Evolutionary conservation across 2,888 invertebrate genomes (phyloP), one percentile per base, ranked within the genome.

Genomic region (Ceramica pisi): DNA sequence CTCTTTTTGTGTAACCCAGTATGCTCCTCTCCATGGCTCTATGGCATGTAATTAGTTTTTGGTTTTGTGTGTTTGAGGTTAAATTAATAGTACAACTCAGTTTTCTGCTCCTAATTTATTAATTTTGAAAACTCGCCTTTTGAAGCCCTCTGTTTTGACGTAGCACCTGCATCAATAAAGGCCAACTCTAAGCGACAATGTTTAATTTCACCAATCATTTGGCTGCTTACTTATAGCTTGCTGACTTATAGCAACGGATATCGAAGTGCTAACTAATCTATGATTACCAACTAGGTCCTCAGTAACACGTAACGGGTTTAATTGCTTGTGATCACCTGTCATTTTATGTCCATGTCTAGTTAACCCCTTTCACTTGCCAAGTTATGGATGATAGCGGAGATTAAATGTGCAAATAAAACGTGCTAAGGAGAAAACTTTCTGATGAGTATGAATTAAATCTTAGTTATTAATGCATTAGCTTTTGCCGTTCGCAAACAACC

Each of bases 231-330:
- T n/a, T n/a, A n/a, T 46, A 60, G 50, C 69, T 68, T 35, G 10
- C 26, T 41, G 48, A 76, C 44, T 62, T 46, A 67, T 71, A 14
- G 60, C 77, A 21, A 26, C 56, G 80, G 81, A 71, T 68, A 80
- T 69, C 66, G 53, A 59, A 55, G 60, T 71, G 63, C 71, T 71
- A 71, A 81, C 60, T 69, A 77, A 64, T 63, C 61, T 60, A 14
- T 53, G 68, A 81, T 68, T 67, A 71, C 44, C 31, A 21, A 44
- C 48, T 61, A 16, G 53, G 60, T 59, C 21, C n/a, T 21, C 51
- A 23, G 60, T 6, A n/a, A 55, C 59, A 67, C 55, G 26, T 68
- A 50, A 66, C 46, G 23, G 19, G 31, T 57, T 62, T 77, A 71
- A 81, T 81, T 59, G 19, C 16, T 44, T 44, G 7, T 44, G 63